Conservation (phyloP, 2,888 invertebrate species). For the Strigamia crassipes region DNA sequence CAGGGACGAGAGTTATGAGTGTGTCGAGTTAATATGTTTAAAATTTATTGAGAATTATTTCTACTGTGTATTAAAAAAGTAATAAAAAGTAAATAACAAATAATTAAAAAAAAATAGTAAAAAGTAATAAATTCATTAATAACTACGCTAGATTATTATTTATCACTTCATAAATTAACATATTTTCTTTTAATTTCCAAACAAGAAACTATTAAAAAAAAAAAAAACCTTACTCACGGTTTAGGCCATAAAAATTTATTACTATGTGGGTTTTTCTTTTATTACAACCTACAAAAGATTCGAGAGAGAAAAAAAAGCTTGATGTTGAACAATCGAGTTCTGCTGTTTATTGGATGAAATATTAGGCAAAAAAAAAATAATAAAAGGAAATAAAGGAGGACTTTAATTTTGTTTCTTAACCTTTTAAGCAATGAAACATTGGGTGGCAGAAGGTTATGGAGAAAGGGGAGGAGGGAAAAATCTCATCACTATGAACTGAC, state of each 20-base stretch:
- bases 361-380: conserved; percentile 8
- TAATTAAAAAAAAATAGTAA: neutral
- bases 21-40: conserved; percentile 28
- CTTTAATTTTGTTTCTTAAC: conserved; percentile 30
- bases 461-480: neutral
- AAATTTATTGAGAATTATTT: conserved; percentile 34
- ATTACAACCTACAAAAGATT: neutral
- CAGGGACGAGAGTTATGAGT: conserved; percentile 31
- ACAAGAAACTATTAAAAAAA: neutral
- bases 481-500: conserved; percentile 25
- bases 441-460: neutral
- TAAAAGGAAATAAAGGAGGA: neutral
- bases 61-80: neutral
- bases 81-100: neutral
- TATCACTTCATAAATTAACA: neutral
- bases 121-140: neutral
- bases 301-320: neutral
- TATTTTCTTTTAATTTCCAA: neutral
- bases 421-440: conserved; percentile 9
- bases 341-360: conserved; percentile 23
- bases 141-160: neutral
- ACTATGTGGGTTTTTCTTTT: neutral
- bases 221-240: neutral
- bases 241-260: neutral
- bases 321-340: conserved; percentile 22